Percentiles rank a stretch among this genome's conserved stretches.
These are phyloP conservation scores for Drosophila paramelanica DNA, from an alignment of 2,888 invertebrate genomes.

Conservation along the genomic window DNA sequence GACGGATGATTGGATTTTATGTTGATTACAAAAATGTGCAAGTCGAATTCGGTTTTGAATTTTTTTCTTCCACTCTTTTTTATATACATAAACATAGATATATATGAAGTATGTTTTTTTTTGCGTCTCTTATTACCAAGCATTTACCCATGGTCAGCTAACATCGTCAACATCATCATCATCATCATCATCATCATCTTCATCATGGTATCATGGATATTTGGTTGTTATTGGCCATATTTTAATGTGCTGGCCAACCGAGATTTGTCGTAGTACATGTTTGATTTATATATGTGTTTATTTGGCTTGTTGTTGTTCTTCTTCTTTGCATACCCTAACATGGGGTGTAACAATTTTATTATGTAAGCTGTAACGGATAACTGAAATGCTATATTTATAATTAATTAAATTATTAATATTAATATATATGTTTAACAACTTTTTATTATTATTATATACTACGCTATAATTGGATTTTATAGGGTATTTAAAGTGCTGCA, in stretches of 20 bases:
- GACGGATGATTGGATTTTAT: constrained; percentile 80
- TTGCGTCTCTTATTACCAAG: constrained; percentile 53
- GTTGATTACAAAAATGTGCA: constrained; percentile 76
- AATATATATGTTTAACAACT: too few species aligned
- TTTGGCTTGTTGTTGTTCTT: constrained; percentile 65
- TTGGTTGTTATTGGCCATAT: constrained; percentile 77
- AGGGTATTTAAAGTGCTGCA: constrained; percentile 16
- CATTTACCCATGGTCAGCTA: constrained; percentile 49
- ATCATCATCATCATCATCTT: constrained; percentile 8
- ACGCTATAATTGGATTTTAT: neutral
- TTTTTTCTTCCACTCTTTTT: constrained; percentile 36
- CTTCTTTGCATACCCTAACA: constrained; percentile 24
- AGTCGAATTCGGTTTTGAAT: constrained; percentile 66
- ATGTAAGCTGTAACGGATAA: neutral
- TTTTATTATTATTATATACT: too few species aligned
- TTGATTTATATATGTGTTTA: constrained; percentile 79
- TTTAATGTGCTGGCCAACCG: constrained; percentile 75
- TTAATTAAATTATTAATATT: too few species aligned
- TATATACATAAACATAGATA: neutral
- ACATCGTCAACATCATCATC: constrained; percentile 31
- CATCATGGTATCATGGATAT: constrained; percentile 58
- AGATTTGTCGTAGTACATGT: constrained; percentile 79
- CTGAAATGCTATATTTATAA: too few species aligned
- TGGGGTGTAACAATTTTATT: too few species aligned
- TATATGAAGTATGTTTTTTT: constrained; percentile 4